Evolutionary conservation across 2,113 vertebrate genomes (phyloP), one percentile per base, ranked within the genome.

Genomic region (Lepus europaeus): DNA sequence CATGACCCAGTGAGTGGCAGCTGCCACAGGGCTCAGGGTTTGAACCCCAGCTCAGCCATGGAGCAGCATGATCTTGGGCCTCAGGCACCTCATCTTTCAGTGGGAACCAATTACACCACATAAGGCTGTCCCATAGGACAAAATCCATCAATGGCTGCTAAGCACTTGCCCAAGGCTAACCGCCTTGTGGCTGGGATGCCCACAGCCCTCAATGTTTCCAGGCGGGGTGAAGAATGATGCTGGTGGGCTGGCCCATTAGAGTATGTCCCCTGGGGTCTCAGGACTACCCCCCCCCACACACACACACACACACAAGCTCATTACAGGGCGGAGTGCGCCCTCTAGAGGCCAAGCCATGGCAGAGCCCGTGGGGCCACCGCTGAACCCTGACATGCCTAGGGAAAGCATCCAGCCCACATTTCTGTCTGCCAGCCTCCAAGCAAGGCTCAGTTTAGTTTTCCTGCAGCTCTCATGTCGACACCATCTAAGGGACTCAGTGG

Each of bases 161-260:
- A 72, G 49, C 59, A 4, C 53, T 51, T 66, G 63, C 39, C 74
- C 27, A 3, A 45, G 36, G 86, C 17, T 86, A 36, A 72, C 3
- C 0, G 0, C 27, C 9, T 0, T 3, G 27, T 51, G 74, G 33
- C 25, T 19, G 19, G 12, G 27, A 70, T 22, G 39, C 45, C 27
- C 33, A 16, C 0, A 0, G 29, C 5, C 16, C 17, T 85, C 13
- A 10, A 8, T 29, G 25, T 64, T n/a, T 31, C 16, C 31, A 78
- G 19, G 72, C 10, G 1, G 7, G 59, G n/a, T 77, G 9, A 17
- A 19, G 51, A 25, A n/a, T 29, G 12, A 22, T 14, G 3, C 31
- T 64, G 25, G 59, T 66, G 8, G 83, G 4, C 22, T 84, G 51
- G 5, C 61, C 70, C 33, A 22, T 59, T 64, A 31, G 36, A 91